Evolutionary conservation across 53 echinoderm and acorn worm genomes (phyloP), one percentile per base, ranked within the genome.

Genomic region (Holothuria leucospilota): DNA sequence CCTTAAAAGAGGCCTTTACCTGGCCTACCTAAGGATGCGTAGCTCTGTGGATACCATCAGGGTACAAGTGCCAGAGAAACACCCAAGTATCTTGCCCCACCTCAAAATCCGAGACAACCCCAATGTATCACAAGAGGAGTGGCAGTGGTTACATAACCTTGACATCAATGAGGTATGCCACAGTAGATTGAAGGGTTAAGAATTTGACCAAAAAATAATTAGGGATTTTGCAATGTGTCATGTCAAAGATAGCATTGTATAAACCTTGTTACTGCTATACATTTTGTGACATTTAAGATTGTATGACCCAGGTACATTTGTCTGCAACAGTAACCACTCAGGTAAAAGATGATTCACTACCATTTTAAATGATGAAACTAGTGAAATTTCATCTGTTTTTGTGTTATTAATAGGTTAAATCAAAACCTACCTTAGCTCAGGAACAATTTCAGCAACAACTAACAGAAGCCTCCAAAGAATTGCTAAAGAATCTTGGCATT

Each of bases 31-130:
- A 85, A 94, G 93, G 87, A 86, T 99, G 4, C 71, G 99, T 24
- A 99, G 99, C 71, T 95, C 99, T 1, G 92, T 99, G 56, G 99
- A 96, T 70, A 95, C 92, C 40, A 99, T 99, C 85, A 84, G 99
- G 20, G 92, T 99, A 6, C 95, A 95, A 83, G 99, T 99, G 2
- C 99, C 93, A 20, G 95, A 95, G 92, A 93, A 94, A 66, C 77
- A 91, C 18, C 99, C 99, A 23, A 95, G 92, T 71, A 95, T 99
- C 60, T 91, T 99, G 38, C 99, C 99, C 20, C 94, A 96, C 66
- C 73, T 95, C 87, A 99, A 99, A 83, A 86, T 99, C 21, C 77
- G 99, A 40, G 92, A 95, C 66, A 99, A 99, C 85, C 92, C 95
- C 27, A 99, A 99, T 53, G 99, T 99, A 10, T 92, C 95, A 0